Conservation (phyloP, 2,888 invertebrate genomes). For the Cheilosia vulpina region DNA sequence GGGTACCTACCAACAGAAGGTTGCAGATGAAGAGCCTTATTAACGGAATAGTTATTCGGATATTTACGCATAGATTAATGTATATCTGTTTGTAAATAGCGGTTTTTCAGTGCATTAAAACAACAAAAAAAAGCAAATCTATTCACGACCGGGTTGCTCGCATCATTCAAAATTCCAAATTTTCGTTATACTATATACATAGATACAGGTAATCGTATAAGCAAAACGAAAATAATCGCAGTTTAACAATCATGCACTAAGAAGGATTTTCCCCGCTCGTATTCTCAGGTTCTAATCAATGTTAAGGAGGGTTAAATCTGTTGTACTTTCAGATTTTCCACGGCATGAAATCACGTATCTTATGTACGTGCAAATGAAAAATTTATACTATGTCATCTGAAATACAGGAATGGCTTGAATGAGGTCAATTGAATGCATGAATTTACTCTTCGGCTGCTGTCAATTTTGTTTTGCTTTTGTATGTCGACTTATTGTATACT, state of each 20-base stretch:
- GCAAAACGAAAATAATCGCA: conserved; percentile 10
- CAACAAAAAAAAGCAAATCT: too few species aligned
- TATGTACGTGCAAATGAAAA: neutral
- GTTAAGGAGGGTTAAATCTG: conserved; percentile 31
- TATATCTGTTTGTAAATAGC: too few species aligned
- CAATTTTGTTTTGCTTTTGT: conserved; percentile 54
- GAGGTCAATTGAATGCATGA: conserved; percentile 66
- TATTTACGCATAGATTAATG: neutral
- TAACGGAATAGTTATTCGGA: neutral
- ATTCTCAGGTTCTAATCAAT: conserved; percentile 44
- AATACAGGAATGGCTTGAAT: conserved; percentile 42
- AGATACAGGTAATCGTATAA: too few species aligned
- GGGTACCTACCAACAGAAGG: neutral
- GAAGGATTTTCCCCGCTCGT: conserved; percentile 54
- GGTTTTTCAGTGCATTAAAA: too few species aligned
- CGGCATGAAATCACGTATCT: neutral
- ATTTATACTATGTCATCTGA: neutral
- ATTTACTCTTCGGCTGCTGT: conserved; percentile 58
- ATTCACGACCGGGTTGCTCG: too few species aligned
- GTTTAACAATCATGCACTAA: conserved; percentile 50
- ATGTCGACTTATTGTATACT: conserved; percentile 20
- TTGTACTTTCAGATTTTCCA: conserved; percentile 48
- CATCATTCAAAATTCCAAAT: too few species aligned
- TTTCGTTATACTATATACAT: too few species aligned
- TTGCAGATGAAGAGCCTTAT: neutral